Evolutionary conservation across 2,113 vertebrate genomes (phyloP), one percentile per base, ranked within the genome.

Genomic region (Calonectris borealis): DNA sequence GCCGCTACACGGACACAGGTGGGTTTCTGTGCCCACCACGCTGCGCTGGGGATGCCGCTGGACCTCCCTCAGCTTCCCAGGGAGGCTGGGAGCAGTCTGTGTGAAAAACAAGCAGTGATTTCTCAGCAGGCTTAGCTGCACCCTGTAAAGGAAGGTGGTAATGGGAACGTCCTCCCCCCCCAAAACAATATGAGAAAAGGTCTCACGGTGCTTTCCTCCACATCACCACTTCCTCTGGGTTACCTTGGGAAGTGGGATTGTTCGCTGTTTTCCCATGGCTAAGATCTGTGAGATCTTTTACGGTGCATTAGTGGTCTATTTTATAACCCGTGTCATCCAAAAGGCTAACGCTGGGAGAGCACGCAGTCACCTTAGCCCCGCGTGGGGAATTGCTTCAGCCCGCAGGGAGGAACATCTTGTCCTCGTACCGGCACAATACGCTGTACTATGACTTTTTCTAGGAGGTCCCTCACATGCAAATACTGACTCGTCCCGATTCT

Each of bases 241-340:
- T 97, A 95, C 93, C 91, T 95, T 90, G 77, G 89, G 87, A 95
- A 94, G 82, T 1, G 34, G 71, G 78, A 60, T 79, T 83, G 46
- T 85, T 94, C 90, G 66, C 81, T 85, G 32, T 72, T 95, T 95
- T 97, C 95, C 91, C 95, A 85, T 80, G 82, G 79, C 64, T 89
- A 31, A 76, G 60, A 73, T 61, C 88, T 85, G 66, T 12, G 27
- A 89, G 78, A 18, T 83, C 60, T 88, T 96, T 95, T 73, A 94
- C 8, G 1, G 55, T 6, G 31, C 75, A 1, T 76, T 87, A 73
- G 66, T n/a, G 69, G 36, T 77, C 36, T 66, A 5, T 55, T 88
- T 94, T 61, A 69, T 36, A 81, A 89, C 34, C 81, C 1, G 2
- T 31, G 44, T 88, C 48, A 46, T 92, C 57, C 90, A 44, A 81